Base-by-base conservation (phyloP, 2,888 invertebrate species). In the Cistogaster globosa region DNA sequence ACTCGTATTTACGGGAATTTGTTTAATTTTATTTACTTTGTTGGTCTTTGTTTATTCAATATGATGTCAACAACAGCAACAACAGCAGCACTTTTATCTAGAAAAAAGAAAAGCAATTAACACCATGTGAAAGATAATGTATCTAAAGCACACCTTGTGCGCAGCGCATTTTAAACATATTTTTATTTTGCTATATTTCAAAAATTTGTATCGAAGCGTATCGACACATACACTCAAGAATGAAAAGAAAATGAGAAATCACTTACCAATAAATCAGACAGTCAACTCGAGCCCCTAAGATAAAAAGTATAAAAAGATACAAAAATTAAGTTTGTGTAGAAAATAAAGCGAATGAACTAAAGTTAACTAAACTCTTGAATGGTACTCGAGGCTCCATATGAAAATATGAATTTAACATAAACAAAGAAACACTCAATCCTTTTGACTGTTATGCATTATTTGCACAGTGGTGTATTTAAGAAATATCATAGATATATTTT, bases 121-220 rank as follows among this genome's bases (percentile, higher is more conserved):
- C 65, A 75, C 51, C 53, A 79, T 71, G 71, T 63, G 55, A 67
- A 55, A 84, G 71, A 76, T 80, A 69, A 80, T 76, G 16, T 69
- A 71, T 57, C 53, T 38, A 36, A 67, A 67, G 48, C 72, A 68
- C 76, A 80, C 75, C 51, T 71, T 79, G 69, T 65, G 26, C 62
- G 2, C 51, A 4, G 7, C 16, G 51, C 18, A 53, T 53, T 18
- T 1, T 9, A 51, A 11, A 48, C 7, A 42, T 42, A 14, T 42
- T 12, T 42, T 12, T 42, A 11, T 42, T 42, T 12, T n/a, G 16
- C 2, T n/a, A 14, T n/a, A 6, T 32, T 32, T 32, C 8, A 32
- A 32, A 32, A 32, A 32, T 32, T 32, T 32, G 32, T 32, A 32
- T 32, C 32, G 6, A 32, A 32, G 32, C 32, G 8, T 32, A 32